phyloP scores from a whole-genome alignment of 2,888 invertebrate genomes.

The Xylota segnis region DNA sequence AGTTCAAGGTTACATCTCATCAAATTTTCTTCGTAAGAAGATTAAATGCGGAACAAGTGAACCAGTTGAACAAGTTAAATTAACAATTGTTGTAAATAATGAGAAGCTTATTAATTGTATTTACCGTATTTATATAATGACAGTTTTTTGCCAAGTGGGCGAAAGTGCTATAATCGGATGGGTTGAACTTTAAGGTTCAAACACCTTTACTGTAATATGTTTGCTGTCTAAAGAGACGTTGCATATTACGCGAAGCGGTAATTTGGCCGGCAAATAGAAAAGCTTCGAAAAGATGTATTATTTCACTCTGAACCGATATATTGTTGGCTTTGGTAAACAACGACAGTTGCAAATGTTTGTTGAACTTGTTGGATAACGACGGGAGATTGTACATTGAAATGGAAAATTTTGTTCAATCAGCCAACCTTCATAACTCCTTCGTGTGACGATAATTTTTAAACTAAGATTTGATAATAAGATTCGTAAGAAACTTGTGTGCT shows the following conservation, averaged over 20 bases:
- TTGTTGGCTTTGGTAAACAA: background rate
- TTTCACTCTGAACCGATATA: background rate
- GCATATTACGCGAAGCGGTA: background rate
- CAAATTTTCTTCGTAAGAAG: background rate
- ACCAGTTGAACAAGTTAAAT: background rate
- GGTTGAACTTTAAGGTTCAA: background rate
- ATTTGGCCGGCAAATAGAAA: background rate
- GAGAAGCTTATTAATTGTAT: background rate
- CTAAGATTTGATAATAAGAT: too few relatives aligned
- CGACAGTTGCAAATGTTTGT: background rate
- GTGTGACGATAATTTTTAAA: too few relatives aligned
- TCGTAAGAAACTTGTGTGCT: too few relatives aligned
- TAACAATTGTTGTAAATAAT: background rate
- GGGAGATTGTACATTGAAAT: background rate
- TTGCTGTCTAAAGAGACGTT: background rate
- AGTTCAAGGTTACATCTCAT: conserved; percentile 20
- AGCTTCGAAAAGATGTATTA: background rate
- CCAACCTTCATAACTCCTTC: background rate
- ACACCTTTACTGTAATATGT: background rate
- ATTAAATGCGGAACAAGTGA: background rate
- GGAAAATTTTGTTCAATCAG: background rate
- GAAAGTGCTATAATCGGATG: background rate
- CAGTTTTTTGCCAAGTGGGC: background rate
- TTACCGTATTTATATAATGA: conserved; percentile 12
- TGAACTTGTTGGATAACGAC: background rate